Percentiles rank a stretch among this genome's conserved stretches.
phyloP scores from a whole-genome alignment of 2,888 invertebrate species.

The Campopleginae sp. region DNA sequence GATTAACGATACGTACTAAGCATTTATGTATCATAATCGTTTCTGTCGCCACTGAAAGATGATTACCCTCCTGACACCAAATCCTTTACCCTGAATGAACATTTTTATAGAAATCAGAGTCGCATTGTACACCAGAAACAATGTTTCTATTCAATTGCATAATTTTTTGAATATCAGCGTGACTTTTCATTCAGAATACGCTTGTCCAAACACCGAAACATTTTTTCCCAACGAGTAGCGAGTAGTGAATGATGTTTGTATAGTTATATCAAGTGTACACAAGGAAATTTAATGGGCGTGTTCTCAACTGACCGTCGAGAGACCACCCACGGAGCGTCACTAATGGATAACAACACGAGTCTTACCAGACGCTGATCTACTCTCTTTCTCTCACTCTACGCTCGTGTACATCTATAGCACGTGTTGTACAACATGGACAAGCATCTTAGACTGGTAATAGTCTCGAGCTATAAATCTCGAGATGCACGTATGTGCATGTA shows the following conservation, averaged over 20 bases:
- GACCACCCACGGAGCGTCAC: conserved; percentile 44
- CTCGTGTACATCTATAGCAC: neutral
- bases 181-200: neutral
- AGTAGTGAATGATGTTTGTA: neutral
- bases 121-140: neutral
- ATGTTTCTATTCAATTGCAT: neutral
- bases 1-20: conserved; percentile 36
- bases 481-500: conserved; percentile 15
- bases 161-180: neutral
- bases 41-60: conserved; percentile 46
- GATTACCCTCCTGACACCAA: conserved; percentile 36
- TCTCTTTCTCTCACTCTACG: neutral
- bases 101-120: conserved; percentile 8
- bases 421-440: conserved; percentile 23
- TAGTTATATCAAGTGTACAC: neutral
- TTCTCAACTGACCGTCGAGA: conserved; percentile 26
- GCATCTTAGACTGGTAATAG: conserved; percentile 8
- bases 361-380: conserved; percentile 27
- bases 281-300: conserved; percentile 20
- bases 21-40: conserved; percentile 54
- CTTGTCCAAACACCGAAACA: neutral
- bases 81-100: neutral
- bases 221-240: neutral
- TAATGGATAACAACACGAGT: conserved; percentile 39
- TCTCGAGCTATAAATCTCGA: conserved; percentile 40